Percentiles rank a stretch among this genome's conserved stretches.
phyloP scores from a whole-genome alignment of 1,140 invertebrate genomes.

The Gryllus bimaculatus region DNA sequence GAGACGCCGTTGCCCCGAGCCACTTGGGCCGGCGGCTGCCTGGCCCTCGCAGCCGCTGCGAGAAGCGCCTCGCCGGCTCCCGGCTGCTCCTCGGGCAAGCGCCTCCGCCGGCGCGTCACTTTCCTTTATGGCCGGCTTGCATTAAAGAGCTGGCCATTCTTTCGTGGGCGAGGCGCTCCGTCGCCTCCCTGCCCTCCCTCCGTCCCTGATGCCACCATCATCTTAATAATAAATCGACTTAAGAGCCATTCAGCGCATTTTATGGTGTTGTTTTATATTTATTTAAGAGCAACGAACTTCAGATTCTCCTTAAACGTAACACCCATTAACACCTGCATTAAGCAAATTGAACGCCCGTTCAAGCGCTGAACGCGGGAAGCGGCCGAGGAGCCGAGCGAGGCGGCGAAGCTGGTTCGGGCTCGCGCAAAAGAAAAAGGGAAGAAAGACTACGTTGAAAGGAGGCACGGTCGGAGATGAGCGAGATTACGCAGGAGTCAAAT shows the following conservation, averaged over 20 bases:
- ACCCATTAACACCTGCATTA: neutral
- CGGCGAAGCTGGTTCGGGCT: no score
- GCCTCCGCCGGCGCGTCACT: neutral
- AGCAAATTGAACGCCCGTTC: constrained; percentile 3
- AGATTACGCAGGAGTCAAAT: no score
- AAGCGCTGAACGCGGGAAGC: neutral
- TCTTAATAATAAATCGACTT: constrained; percentile 1
- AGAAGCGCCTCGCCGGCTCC: no score
- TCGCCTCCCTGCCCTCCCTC: neutral
- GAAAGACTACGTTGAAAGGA: no score
- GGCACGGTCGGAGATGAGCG: no score
- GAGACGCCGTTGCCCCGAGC: no score
- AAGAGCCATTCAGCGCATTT: neutral
- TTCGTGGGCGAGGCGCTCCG: neutral
- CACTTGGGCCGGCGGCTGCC: no score
- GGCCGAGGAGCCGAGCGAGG: no score
- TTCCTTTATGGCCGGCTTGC: neutral
- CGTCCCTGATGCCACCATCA: neutral
- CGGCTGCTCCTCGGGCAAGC: no score
- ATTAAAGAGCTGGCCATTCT: neutral
- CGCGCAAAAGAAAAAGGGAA: no score
- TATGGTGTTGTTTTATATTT: neutral
- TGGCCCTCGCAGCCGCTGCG: no score
- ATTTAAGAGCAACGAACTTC: neutral
- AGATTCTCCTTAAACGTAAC: neutral